Evolutionary conservation across 2,888 invertebrate genomes (phyloP), one percentile per base, ranked within the genome.

Genomic region (Oligia latruncula): DNA sequence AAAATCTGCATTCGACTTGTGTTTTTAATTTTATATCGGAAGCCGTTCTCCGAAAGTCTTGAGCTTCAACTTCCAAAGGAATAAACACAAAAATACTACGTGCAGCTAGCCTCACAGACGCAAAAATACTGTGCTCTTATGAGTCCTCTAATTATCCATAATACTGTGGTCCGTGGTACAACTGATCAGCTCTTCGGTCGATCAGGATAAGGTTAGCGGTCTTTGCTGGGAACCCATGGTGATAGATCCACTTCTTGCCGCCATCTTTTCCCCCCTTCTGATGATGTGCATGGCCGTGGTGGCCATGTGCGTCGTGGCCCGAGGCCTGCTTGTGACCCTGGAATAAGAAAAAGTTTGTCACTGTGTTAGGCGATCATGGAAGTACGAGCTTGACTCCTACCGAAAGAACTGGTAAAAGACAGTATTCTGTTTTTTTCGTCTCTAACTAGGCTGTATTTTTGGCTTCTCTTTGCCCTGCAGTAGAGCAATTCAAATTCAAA

Each of bases 201-300:
- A 96, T 94, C 60, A 93, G 71, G 9, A 95, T 92, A 52, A 97
- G 88, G 80, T 95, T 94, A 13, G 95, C 92, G 2, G 93, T 94
- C 81, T 94, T 95, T 0, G 95, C 95, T 0, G 96, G 96, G 15
- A 89, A 81, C 0, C 96, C 96, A 83, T 97, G 97, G 84, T 97
- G 96, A 92, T 95, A 97, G n/a, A 96, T 92, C 98, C 98, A 98
- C 85, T 97, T 97, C 90, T 97, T 97, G 3, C 97, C 97, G 0
- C 93, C 91, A 11, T 95, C 94, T 46, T 96, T 95, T 0, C 93
- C 96, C 0, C 92, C 95, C 74, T 97, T 97, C 64, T 97, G 94
- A 29, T 95, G 96, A 75, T 97, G 93, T 72, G 95, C 96, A 89
- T 98, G 97, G 2, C 94, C 71, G 13, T 71, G 20, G n/a, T 43